Percentiles rank a stretch among this genome's conserved stretches.
These are phyloP conservation scores for Papilio dardanus DNA, from an alignment of 1,140 invertebrate genomes.

Conservation along the genomic window DNA sequence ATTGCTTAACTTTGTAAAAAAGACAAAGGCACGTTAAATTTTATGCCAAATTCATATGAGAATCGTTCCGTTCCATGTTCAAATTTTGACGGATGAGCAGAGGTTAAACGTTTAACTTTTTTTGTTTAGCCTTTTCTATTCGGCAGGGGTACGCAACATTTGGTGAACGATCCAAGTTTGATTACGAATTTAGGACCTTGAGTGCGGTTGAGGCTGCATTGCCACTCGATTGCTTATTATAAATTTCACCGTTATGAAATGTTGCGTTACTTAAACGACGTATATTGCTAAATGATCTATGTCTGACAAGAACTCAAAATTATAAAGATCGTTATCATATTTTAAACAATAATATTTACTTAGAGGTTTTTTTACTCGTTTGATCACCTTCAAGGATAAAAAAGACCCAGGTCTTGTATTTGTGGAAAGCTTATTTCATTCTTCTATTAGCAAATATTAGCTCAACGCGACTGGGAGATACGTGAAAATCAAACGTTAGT, in stretches of 20 bases:
- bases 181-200: slow-evolving; percentile 53
- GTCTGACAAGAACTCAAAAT: slow-evolving; percentile 30
- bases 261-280: slow-evolving; percentile 60
- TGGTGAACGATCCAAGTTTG: slow-evolving; percentile 36
- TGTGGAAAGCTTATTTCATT: background rate
- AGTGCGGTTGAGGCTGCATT: slow-evolving; percentile 55
- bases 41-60: slow-evolving; percentile 11
- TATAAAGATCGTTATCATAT: background rate
- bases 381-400: too few relatives aligned
- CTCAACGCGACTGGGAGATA: background rate
- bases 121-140: background rate
- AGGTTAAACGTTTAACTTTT: background rate
- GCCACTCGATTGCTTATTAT: slow-evolving; percentile 60
- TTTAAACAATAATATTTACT: too few relatives aligned
- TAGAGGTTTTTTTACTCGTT: too few relatives aligned
- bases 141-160: slow-evolving; percentile 38
- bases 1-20: slow-evolving; percentile 16
- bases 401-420: too few relatives aligned
- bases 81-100: slow-evolving; percentile 13
- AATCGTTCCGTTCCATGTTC: slow-evolving; percentile 16
- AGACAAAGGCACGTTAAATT: slow-evolving; percentile 33
- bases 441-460: background rate
- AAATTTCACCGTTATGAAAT: slow-evolving; percentile 73
- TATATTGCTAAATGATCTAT: slow-evolving; percentile 53
- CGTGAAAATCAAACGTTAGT: background rate